Percentiles rank a stretch among this genome's conserved stretches.
Evolutionary conservation across 2,888 invertebrate species (phyloP).

Genomic region (Epistrophe grossulariae): DNA sequence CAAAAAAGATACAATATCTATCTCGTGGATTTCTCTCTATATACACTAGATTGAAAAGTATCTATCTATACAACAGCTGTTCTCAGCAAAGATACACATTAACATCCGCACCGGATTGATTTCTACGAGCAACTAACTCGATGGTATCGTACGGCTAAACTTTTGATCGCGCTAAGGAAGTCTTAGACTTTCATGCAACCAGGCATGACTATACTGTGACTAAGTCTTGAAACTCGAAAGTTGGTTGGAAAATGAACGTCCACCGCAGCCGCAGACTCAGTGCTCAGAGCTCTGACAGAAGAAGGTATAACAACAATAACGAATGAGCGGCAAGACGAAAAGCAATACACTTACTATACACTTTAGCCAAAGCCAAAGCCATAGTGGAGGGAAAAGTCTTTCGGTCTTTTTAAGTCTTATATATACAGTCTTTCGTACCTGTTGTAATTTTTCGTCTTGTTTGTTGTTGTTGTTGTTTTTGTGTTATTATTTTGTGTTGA

Average conservation of each 20-base stretch:
- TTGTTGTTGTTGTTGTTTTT: conserved; percentile 46
- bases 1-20: conserved; percentile 27
- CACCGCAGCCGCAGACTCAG: conserved; percentile 11
- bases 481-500: conserved; percentile 37
- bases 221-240: conserved; percentile 67
- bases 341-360: conserved; percentile 32
- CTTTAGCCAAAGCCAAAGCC: conserved; percentile 4
- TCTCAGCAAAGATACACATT: conserved; percentile 60
- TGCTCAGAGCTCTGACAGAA: conserved; percentile 24
- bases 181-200: conserved; percentile 74
- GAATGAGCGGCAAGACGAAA: conserved; percentile 62
- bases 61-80: conserved; percentile 42
- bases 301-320: conserved; percentile 58
- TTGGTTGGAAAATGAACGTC: conserved; percentile 57
- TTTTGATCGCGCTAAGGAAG: conserved; percentile 74
- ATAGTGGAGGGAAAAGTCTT: conserved; percentile 66
- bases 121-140: conserved; percentile 76
- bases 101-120: conserved; percentile 75
- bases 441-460: conserved; percentile 54
- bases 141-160: conserved; percentile 74
- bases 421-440: conserved; percentile 47
- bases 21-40: neutral
- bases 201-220: conserved; percentile 73
- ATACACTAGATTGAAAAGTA: conserved; percentile 25
- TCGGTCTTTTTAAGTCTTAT: conserved; percentile 27